Conservation (phyloP, 2,888 invertebrate genomes). For the Nomada fabriciana region DNA sequence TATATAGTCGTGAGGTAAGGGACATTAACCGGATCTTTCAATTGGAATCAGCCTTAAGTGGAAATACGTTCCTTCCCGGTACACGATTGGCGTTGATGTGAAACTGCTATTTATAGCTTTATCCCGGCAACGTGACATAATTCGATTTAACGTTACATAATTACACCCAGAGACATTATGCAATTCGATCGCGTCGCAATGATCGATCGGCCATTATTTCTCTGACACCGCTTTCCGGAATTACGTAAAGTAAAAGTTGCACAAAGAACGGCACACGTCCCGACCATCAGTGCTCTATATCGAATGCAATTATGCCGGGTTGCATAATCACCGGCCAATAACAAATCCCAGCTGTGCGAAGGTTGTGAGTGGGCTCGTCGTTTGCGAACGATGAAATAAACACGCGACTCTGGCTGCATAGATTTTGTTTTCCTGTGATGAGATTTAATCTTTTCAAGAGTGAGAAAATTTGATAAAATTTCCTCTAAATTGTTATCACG, state of each 20-base stretch:
- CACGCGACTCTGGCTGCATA: slow-evolving; percentile 14
- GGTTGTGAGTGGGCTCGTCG: slow-evolving; percentile 4
- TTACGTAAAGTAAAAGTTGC: slow-evolving; percentile 22
- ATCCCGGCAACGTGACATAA: slow-evolving; percentile 44
- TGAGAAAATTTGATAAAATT: not conserved
- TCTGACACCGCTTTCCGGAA: slow-evolving; percentile 7
- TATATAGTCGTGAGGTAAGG: not conserved
- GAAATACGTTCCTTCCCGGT: not conserved
- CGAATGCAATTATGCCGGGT: slow-evolving; percentile 23
- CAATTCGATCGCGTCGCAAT: slow-evolving; percentile 30
- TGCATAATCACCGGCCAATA: slow-evolving; percentile 33
- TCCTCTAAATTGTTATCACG: not conserved
- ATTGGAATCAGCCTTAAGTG: not conserved
- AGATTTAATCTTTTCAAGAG: not conserved
- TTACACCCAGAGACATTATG: slow-evolving; percentile 20
- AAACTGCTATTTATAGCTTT: slow-evolving; percentile 43
- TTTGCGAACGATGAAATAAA: not conserved
- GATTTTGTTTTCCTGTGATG: not conserved
- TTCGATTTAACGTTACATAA: slow-evolving; percentile 39
- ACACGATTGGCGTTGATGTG: not conserved
- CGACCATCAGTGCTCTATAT: not conserved
- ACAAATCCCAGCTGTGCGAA: slow-evolving; percentile 19
- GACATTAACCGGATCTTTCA: not conserved
- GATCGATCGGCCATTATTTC: slow-evolving; percentile 18
- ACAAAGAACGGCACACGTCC: slow-evolving; percentile 24